These are phyloP conservation scores for Apostichopus parvimensis DNA, from an alignment of 35 echinoderm and acorn worm genomes.

Conservation along the genomic window DNA sequence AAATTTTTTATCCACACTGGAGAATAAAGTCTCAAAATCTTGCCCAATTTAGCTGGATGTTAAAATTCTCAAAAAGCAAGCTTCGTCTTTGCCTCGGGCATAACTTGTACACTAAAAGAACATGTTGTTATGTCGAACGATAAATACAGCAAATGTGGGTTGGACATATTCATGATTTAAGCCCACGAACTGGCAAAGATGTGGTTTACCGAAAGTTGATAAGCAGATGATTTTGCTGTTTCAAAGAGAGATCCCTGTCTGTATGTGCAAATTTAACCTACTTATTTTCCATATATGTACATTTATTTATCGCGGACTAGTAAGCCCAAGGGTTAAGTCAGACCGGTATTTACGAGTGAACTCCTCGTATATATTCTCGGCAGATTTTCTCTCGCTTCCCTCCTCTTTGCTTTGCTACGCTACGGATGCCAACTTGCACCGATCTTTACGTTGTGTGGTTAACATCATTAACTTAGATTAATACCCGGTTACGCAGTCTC, in stretches of 20 bases:
- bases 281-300: constrained; percentile 1
- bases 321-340: not conserved
- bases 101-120: too few species aligned
- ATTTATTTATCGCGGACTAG: not conserved
- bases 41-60: too few species aligned
- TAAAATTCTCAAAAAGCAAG: not conserved
- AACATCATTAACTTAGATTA: too few species aligned
- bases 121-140: not conserved
- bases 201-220: not conserved
- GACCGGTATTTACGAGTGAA: too few species aligned
- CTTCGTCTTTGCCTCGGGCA: not conserved
- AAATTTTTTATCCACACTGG: too few species aligned
- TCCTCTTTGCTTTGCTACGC: not conserved
- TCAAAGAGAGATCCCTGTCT: not conserved
- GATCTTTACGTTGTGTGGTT: too few species aligned
- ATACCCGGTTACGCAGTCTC: too few species aligned
- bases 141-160: not conserved
- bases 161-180: not conserved
- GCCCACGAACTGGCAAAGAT: not conserved
- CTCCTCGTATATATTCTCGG: too few species aligned
- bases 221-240: not conserved
- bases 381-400: not conserved
- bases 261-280: not conserved
- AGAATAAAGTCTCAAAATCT: too few species aligned
- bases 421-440: too few species aligned